Evolutionary conservation across 2,888 invertebrate species (phyloP), one percentile per base, ranked within the genome.

Genomic region (Agonopterix alstromeriana): DNA sequence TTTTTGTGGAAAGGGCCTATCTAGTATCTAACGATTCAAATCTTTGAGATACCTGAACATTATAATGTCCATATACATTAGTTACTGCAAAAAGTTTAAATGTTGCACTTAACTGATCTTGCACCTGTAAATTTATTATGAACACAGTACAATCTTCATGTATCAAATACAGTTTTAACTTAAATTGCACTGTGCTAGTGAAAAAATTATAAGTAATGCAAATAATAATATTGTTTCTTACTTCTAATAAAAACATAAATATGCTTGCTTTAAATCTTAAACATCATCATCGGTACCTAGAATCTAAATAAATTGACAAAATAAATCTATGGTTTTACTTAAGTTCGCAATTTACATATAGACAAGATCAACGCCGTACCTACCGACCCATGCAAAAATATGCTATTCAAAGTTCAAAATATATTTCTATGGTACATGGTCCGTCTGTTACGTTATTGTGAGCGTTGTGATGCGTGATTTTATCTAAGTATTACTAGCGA

Each of bases 301-400:
- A 71, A 58, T 68, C 74, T 78, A 82, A 58, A 81, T 73, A 80
- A 86, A 84, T 87, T 84, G 85, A 86, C 84, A 82, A 82, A 79
- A 83, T 78, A 80, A 74, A 64, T 65, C 71, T 72, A 65, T 65
- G 54, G 57, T 55, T 27, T 27, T 27, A 27, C 7, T 67, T 68
- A 65, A 65, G 57, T 66, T 69, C 63, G 72, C 67, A 67, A 78
- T 80, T 70, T 80, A 78, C 76, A 78, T 66, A 38, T 72, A 77
- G 73, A 78, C 74, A 76, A 75, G 63, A 75, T 73, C 74, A 70
- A 73, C 76, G 72, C 73, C 51, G 53, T 58, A 56, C 40, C 55
- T 70, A 63, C 54, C 40, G 54, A 70, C 66, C 69, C 63, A 65
- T 72, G 74, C 73, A 80, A 73, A 78, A 73, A 76, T 73, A 63